A percentile compares a stretch with the other conserved stretches of the same genome.
Evolutionary conservation across 2,888 invertebrate species (phyloP).

Genomic region (Ommatoiulus sabulosus): DNA sequence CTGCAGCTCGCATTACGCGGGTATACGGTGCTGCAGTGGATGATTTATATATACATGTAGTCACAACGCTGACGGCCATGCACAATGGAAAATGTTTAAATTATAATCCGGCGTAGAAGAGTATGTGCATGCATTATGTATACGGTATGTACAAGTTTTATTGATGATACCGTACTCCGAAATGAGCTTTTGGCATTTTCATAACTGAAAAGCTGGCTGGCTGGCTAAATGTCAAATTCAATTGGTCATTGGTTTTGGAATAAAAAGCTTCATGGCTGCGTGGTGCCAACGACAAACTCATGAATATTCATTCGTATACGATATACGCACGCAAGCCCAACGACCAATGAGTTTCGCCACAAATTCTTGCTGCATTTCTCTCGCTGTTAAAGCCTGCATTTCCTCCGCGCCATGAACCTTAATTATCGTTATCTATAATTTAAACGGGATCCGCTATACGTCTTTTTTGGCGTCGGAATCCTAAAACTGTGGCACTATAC

Average conservation of each 20-base stretch:
- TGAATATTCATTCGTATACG: background rate
- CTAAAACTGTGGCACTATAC: too few relatives aligned
- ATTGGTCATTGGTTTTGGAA: background rate
- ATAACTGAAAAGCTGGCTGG: background rate
- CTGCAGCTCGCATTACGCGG: background rate
- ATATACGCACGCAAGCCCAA: background rate
- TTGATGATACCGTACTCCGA: background rate
- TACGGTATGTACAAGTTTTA: background rate
- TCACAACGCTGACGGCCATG: background rate
- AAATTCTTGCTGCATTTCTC: background rate
- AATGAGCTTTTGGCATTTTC: slow-evolving; percentile 15
- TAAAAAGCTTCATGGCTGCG: background rate
- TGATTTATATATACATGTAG: slow-evolving; percentile 4
- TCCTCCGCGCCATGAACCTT: background rate
- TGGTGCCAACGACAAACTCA: background rate
- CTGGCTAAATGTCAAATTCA: slow-evolving; percentile 21
- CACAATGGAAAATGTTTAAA: background rate
- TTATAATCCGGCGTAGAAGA: background rate
- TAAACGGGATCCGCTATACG: too few relatives aligned
- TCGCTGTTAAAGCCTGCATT: background rate
- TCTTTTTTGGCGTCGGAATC: too few relatives aligned
- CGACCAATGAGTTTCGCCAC: background rate
- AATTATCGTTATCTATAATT: background rate
- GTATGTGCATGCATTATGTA: background rate
- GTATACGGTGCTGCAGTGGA: background rate